Conservation (phyloP, 2,888 invertebrate genomes). For the Troides helena region DNA sequence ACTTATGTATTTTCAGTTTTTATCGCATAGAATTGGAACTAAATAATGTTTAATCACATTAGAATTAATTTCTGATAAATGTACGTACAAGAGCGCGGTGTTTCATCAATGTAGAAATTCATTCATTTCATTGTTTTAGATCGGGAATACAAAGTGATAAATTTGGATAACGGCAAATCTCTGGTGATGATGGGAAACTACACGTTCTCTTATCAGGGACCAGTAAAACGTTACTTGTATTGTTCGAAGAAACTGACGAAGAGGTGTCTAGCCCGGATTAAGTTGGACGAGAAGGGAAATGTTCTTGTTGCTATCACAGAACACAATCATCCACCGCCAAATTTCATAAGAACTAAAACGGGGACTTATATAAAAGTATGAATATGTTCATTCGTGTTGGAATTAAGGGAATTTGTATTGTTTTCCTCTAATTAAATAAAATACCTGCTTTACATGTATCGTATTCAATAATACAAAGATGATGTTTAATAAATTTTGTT, state of each 20-base stretch:
- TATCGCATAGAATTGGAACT: too few species aligned
- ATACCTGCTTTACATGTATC: too few species aligned
- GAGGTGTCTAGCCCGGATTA: slow-evolving; percentile 35
- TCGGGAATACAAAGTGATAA: slow-evolving; percentile 17
- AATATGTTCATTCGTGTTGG: neutral
- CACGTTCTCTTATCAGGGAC: slow-evolving; percentile 39
- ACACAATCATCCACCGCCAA: slow-evolving; percentile 45
- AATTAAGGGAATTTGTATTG: too few species aligned
- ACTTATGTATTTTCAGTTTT: too few species aligned
- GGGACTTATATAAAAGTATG: slow-evolving; percentile 16
- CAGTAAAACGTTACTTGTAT: slow-evolving; percentile 32
- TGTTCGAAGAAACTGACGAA: slow-evolving; percentile 31
- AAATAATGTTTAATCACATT: too few species aligned
- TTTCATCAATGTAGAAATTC: too few species aligned
- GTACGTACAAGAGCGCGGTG: too few species aligned
- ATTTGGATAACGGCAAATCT: slow-evolving; percentile 11
- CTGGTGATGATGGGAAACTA: slow-evolving; percentile 35
- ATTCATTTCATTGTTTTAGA: slow-evolving; percentile 12
- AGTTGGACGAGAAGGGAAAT: slow-evolving; percentile 30
- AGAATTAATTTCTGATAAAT: too few species aligned
- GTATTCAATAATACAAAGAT: too few species aligned
- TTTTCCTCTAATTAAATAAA: too few species aligned
- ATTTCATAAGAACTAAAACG: slow-evolving; percentile 20
- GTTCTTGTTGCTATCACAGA: slow-evolving; percentile 30
- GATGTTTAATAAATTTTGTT: too few species aligned